A percentile compares a stretch with the other conserved stretches of the same genome.
Evolutionary conservation across 2,113 vertebrate genomes (phyloP).

Genomic region (Notothenia coriiceps): DNA sequence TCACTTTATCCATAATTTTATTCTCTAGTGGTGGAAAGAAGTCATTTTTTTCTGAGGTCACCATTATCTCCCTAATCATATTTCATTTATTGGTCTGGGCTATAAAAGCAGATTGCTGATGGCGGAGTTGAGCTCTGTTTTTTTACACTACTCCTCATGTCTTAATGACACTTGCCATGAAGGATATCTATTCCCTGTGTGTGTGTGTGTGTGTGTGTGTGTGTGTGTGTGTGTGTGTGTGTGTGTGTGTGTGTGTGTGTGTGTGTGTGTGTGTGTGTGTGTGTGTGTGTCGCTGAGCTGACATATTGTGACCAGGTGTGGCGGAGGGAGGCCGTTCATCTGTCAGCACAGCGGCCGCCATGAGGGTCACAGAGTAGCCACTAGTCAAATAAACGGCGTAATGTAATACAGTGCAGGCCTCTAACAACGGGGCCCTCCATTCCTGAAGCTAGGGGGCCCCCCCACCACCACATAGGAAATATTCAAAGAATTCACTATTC

Average conservation of each 20-base stretch:
- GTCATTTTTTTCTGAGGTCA: constrained; percentile 42
- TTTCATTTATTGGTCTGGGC: constrained; percentile 30
- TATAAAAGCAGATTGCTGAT: neutral
- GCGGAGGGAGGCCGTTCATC: constrained; percentile 34
- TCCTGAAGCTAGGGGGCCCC: constrained; percentile 50
- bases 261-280: too few species aligned
- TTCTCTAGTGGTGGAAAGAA: constrained; percentile 36
- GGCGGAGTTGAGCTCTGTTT: neutral
- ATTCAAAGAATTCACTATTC: constrained; percentile 1
- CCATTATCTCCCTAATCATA: constrained; percentile 23
- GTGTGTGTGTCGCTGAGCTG: too few species aligned
- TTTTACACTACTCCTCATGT: constrained; percentile 14
- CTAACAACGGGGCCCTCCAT: constrained; percentile 52
- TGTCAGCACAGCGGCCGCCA: constrained; percentile 41
- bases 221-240: too few species aligned
- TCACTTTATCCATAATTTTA: constrained; percentile 48
- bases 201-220: too few species aligned
- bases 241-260: too few species aligned
- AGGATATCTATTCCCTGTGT: neutral
- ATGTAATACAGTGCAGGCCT: constrained; percentile 61
- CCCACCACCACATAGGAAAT: constrained; percentile 8
- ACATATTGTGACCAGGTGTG: constrained; percentile 57
- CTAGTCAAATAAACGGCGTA: constrained; percentile 53
- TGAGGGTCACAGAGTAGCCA: constrained; percentile 45
- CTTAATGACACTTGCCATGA: neutral